Evolutionary conservation across 2,888 invertebrate species (phyloP).

Genomic region (Spisula subtruncata): DNA sequence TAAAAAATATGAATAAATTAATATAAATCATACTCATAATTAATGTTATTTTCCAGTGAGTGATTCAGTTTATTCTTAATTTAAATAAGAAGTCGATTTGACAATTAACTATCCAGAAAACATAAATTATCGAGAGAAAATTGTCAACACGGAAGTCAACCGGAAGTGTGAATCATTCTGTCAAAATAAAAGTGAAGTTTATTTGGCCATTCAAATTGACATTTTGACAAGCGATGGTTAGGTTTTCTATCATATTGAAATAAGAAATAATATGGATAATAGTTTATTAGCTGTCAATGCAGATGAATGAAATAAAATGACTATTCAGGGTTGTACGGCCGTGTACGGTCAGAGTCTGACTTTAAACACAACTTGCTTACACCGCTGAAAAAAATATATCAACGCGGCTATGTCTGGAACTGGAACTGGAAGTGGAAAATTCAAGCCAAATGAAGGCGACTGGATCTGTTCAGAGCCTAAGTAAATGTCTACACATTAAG

Average conservation of each 20-base stretch:
- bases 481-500: constrained; percentile 75
- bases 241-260: too few species aligned
- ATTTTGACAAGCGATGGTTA: not conserved
- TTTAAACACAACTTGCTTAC: constrained; percentile 7
- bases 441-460: constrained; percentile 87
- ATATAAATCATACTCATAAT: not conserved
- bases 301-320: too few species aligned
- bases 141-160: not conserved
- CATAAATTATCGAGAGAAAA: not conserved
- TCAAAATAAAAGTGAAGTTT: not conserved
- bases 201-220: not conserved
- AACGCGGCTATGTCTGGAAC: constrained; percentile 56
- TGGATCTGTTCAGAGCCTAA: constrained; percentile 89
- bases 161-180: constrained; percentile 12
- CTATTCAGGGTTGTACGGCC: too few species aligned
- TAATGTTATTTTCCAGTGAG: too few species aligned
- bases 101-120: not conserved
- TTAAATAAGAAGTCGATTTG: not conserved
- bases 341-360: not conserved
- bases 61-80: not conserved
- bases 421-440: constrained; percentile 61
- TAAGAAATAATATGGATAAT: too few species aligned
- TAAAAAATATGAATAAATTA: not conserved
- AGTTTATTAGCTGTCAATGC: too few species aligned
- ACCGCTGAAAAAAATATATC: not conserved